Conservation (phyloP, 1,140 invertebrate genomes). For the Elysia chlorotica region DNA sequence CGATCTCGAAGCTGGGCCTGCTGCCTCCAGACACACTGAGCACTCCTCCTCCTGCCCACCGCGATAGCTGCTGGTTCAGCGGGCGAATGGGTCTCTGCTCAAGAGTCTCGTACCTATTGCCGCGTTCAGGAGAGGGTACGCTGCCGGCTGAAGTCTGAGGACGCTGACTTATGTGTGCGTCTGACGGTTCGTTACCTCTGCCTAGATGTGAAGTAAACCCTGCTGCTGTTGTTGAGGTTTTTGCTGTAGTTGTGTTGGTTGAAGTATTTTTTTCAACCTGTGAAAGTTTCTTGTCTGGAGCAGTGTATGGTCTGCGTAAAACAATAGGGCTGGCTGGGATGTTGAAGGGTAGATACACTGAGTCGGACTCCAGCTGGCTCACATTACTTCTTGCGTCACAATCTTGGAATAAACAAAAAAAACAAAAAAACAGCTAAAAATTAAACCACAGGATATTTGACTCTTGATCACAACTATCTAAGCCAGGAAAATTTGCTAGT, state of each 20-base stretch:
- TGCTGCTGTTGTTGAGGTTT: too few relatives aligned
- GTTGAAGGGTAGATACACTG: conserved; percentile 47
- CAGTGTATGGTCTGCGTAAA: conserved; percentile 38
- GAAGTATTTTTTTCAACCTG: too few relatives aligned
- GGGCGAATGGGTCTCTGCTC: conserved; percentile 29
- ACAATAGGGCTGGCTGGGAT: conserved; percentile 30
- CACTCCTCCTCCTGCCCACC: conserved; percentile 29
- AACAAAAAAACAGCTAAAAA: not conserved
- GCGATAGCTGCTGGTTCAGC: conserved; percentile 31
- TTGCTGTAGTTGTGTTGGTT: too few relatives aligned
- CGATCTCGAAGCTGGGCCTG: not conserved
- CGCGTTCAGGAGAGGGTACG: too few relatives aligned
- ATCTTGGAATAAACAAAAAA: conserved; percentile 31
- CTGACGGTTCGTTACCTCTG: too few relatives aligned
- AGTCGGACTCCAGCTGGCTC: conserved; percentile 52
- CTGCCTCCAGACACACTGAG: too few relatives aligned
- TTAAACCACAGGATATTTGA: too few relatives aligned
- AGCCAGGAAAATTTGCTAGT: too few relatives aligned
- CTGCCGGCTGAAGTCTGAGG: too few relatives aligned
- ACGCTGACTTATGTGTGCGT: too few relatives aligned
- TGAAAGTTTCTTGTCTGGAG: conserved; percentile 32
- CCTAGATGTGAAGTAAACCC: too few relatives aligned
- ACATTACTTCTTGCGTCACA: conserved; percentile 42
- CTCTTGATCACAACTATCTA: too few relatives aligned
- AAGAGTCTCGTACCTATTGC: not conserved